Base-by-base conservation (phyloP, 1,140 invertebrate species). In the Trichonephila clavata region DNA sequence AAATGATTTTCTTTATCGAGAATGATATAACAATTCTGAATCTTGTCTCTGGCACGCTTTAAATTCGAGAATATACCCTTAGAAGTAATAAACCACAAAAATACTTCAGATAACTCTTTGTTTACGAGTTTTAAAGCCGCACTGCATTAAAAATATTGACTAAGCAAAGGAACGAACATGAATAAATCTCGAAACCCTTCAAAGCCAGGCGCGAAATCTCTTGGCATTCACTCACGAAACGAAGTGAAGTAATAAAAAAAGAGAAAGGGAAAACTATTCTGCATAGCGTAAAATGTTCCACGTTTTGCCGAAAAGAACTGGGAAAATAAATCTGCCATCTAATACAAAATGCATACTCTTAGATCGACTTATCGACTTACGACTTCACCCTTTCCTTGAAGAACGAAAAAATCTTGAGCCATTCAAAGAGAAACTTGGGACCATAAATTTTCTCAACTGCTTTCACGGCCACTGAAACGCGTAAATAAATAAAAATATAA, bases 281-380 rank as follows among this genome's bases (percentile, higher is more conserved):
- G 27, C 86, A 50, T 83, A 50, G 81, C 24, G 21, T 83, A 83
- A 50, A 83, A 83, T 83, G 81, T 27, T 59, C 50, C 13, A n/a
- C n/a, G 43, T 83, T 87, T 50, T 32, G 39, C 86, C 16, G 86
- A 61, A 87, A 87, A 87, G 32, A 50, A 87, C 32, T 60, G 8
- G 50, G 65, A 61, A 77, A 90, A 90, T 80, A 90, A 90, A 90
- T 90, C 68, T 90, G 68, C 88, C 71, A 80, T 80, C 68, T 90
- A 80, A 90, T 90, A 90, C 88, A 90, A 90, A 90, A 90, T 90
- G 88, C 88, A 90, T 81, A 90, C 88, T 90, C 65, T 50, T 80
- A 65, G 88, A 90, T 60, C 50, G 65, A 90, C 88, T 90, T 90
- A 90, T 90, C 88, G 88, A 68, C 50, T 80, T 80, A 68, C 88